Conservation (phyloP, 2,797 vertebrate genomes). For the Hippoglossus hippoglossus region DNA sequence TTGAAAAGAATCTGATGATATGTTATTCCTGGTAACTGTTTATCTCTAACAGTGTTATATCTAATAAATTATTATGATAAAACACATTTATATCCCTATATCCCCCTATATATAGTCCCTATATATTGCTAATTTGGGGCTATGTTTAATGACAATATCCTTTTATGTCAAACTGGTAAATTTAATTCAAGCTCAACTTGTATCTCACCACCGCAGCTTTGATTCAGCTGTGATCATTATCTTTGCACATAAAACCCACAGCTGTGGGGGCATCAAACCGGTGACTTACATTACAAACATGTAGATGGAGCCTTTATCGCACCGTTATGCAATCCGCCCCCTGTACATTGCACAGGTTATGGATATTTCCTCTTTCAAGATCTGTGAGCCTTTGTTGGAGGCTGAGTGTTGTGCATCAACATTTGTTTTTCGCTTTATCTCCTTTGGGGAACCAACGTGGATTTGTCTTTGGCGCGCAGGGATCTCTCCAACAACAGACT, state of each 20-base stretch:
- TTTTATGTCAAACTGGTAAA: too few relatives aligned
- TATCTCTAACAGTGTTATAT: too few relatives aligned
- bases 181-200: too few relatives aligned
- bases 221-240: too few relatives aligned
- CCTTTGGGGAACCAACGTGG: constrained; percentile 29
- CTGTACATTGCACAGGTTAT: background rate
- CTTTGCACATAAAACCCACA: background rate
- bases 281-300: background rate
- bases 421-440: constrained; percentile 25
- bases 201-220: too few relatives aligned
- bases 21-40: too few relatives aligned
- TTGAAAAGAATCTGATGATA: too few relatives aligned
- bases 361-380: background rate
- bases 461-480: constrained; percentile 78
- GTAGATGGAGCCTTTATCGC: background rate
- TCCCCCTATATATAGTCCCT: too few relatives aligned
- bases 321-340: background rate
- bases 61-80: too few relatives aligned
- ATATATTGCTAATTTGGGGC: too few relatives aligned
- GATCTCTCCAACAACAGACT: constrained; percentile 94
- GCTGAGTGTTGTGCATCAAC: constrained; percentile 1
- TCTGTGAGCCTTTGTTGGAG: background rate
- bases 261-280: background rate
- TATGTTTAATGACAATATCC: too few relatives aligned
- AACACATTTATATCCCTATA: too few relatives aligned